Evolutionary conservation across 2,888 invertebrate species (phyloP), one percentile per base, ranked within the genome.

Genomic region (Leucophora obtusa): DNA sequence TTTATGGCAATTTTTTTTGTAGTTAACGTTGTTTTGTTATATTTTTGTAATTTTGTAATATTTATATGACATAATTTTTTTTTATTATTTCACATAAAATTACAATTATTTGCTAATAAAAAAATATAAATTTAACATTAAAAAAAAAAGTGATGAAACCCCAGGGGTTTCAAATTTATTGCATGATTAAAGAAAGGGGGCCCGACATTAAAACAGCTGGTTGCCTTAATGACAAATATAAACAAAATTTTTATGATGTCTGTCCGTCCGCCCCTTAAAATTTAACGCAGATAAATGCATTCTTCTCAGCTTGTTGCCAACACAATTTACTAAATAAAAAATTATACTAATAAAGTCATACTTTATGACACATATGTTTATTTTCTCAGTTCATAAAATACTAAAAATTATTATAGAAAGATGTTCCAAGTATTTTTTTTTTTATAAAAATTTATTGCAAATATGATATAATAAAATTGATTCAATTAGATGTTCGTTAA

Each of bases 31-130:
- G 28, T 28, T 28, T 28, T 62, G 56, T 63, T 71, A 68, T 71
- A 71, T 71, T 79, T n/a, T 75, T 79, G 74, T 71, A 79, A 76
- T 76, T 2, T n/a, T n/a, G n/a, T n/a, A n/a, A n/a, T 28, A 80
- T 68, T 62, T 75, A 35, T 65, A 73, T 80, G 80, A 65, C 76
- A 73, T 69, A 80, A 73, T 69, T 63, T 68, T 66, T 60, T 72
- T 21, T 43, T 72, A 63, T 72, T 68, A 53, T 59, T 72, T 53
- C 47, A 69, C 28, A 76, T 75, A 76, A 80, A 75, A 75, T 43
- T 15, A 54, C 66, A 75, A 33, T 75, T 69, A 72, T 76, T 80
- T 59, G 63, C 56, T 59, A 21, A 69, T 69, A 65, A 69, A n/a
- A 75, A 70, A 51, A 56, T 54, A 65, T 38, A 17, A 38, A 54